A percentile compares a stretch with the other conserved stretches of the same genome.
These are phyloP conservation scores for Drosophila ohnishii DNA, from an alignment of 1,140 invertebrate species.

Conservation along the genomic window DNA sequence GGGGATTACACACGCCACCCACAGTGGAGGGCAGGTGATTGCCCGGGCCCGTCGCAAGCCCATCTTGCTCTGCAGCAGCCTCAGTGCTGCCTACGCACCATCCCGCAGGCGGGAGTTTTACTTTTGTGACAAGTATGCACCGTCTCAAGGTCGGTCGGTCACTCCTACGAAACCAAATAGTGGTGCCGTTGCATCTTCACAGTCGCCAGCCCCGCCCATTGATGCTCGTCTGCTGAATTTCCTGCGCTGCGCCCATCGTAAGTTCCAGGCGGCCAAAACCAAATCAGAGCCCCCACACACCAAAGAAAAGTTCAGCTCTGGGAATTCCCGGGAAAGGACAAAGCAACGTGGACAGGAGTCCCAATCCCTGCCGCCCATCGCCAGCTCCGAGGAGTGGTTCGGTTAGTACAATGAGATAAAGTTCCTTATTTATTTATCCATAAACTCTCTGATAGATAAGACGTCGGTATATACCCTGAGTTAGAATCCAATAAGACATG, in stretches of 20 bases:
- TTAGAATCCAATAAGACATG: background rate
- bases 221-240: slow-evolving; percentile 69
- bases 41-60: slow-evolving; percentile 63
- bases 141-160: slow-evolving; percentile 12
- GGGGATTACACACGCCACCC: slow-evolving; percentile 15
- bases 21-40: slow-evolving; percentile 45
- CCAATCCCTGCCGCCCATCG: slow-evolving; percentile 55
- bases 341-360: slow-evolving; percentile 18
- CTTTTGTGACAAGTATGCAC: slow-evolving; percentile 73
- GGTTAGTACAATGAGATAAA: slow-evolving; percentile 63
- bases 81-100: slow-evolving; percentile 70
- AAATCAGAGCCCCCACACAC: slow-evolving; percentile 33
- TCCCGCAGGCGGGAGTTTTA: slow-evolving; percentile 69
- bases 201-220: slow-evolving; percentile 43
- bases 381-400: slow-evolving; percentile 71
- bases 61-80: slow-evolving; percentile 63
- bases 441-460: background rate
- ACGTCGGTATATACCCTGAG: background rate
- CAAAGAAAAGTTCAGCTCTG: slow-evolving; percentile 47
- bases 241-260: slow-evolving; percentile 62
- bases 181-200: background rate
- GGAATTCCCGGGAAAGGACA: slow-evolving; percentile 20
- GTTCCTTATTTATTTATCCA: background rate
- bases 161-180: background rate
- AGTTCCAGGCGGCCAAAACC: slow-evolving; percentile 55